Percentiles rank a stretch among this genome's conserved stretches.
Evolutionary conservation across 2,113 vertebrate genomes (phyloP).

Genomic region (Pogona vitticeps): DNA sequence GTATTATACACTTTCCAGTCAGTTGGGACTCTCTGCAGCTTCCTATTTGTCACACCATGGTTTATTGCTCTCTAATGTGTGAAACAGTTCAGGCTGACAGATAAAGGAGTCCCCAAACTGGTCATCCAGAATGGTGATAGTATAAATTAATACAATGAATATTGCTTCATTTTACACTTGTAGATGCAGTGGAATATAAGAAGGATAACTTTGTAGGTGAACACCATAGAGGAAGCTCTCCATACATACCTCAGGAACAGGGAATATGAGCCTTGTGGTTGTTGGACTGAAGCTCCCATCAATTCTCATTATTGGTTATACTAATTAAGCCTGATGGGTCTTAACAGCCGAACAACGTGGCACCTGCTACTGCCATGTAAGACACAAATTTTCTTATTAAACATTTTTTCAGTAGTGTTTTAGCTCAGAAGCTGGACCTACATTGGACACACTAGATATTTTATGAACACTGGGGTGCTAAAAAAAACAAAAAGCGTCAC

Average conservation of each 20-base stretch:
- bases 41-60: background rate
- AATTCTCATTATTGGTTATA: no score
- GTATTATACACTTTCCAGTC: background rate
- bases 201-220: background rate
- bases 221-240: background rate
- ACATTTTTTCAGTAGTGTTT: background rate
- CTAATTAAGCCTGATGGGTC: no score
- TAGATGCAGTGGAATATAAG: background rate
- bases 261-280: no score
- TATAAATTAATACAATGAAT: background rate
- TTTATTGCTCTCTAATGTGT: background rate
- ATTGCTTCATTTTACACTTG: background rate
- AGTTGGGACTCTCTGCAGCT: background rate
- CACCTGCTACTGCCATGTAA: background rate
- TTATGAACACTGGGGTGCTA: background rate
- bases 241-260: background rate
- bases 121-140: background rate
- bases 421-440: background rate
- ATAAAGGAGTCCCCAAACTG: background rate
- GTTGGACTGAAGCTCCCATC: no score
- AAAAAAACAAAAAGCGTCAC: background rate
- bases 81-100: background rate
- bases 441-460: no score
- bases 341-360: no score
- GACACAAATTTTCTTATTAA: background rate